phyloP scores from a whole-genome alignment of 2,888 invertebrate genomes.

The Drosophila meridiana region DNA sequence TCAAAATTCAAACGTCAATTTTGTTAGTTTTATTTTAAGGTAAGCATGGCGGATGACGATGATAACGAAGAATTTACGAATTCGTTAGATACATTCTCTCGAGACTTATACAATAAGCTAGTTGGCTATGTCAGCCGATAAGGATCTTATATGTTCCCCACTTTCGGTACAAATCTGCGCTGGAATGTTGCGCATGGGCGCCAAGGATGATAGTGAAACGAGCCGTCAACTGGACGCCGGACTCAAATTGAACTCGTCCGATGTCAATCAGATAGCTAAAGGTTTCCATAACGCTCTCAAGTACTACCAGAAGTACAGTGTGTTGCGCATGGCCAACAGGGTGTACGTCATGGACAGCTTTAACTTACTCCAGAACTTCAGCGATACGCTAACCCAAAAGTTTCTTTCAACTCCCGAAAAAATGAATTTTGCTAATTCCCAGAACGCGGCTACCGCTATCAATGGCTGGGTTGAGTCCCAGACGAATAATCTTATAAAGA shows the following conservation, averaged over 20 bases:
- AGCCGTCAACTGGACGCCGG: conserved; percentile 47
- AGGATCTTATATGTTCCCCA: conserved; percentile 55
- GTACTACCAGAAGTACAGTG: conserved; percentile 45
- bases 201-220: conserved; percentile 27
- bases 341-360: conserved; percentile 88
- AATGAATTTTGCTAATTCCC: conserved; percentile 87
- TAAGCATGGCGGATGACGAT: neutral
- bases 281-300: conserved; percentile 44
- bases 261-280: conserved; percentile 27
- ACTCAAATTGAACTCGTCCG: conserved; percentile 17
- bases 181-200: conserved; percentile 62
- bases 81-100: conserved; percentile 1
- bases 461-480: conserved; percentile 92
- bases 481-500: conserved; percentile 92
- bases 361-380: conserved; percentile 86
- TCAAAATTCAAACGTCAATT: neutral
- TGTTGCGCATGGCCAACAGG: conserved; percentile 89
- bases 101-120: neutral
- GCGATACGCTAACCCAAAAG: conserved; percentile 86
- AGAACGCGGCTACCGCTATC: conserved; percentile 86
- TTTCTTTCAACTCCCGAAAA: conserved; percentile 88
- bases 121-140: neutral
- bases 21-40: neutral
- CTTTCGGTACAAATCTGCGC: conserved; percentile 44
- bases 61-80: neutral